Base-by-base conservation (phyloP, 30 jellyfish, hydroid and myxozoan genomes). In the Nemopilema nomurai region DNA sequence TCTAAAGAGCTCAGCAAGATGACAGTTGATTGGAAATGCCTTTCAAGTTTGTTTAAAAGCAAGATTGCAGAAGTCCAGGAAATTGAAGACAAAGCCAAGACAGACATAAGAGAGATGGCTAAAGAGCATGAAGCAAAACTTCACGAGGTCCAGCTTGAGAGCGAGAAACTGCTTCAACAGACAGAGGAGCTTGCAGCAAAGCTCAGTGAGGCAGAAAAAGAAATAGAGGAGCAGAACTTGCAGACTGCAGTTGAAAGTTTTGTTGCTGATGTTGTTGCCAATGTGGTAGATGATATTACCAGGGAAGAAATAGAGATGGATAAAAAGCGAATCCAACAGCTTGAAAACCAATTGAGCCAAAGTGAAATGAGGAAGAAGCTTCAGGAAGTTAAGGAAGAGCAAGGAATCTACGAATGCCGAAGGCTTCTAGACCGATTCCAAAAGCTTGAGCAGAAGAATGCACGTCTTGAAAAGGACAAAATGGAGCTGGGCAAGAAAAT, bases 91-190 rank as follows among this genome's bases (percentile, higher is more conserved):
- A 41, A 30, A 33, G 22, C 25, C 33, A 33, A 31, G 20, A 69
- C 50, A 18, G 18, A 30, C 13, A 73, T 0, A 1, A 73, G 4
- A 31, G 33, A 41, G 51, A 8, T 73, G 70, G n/a, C 50, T 9
- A 69, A 73, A 8, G 69, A 73, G 8, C 83, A 73, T 41, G 57
- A 41, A 41, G 57, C 13, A 41, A 41, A 41, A 41, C 57, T 41
- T 13, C 13, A 41, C 57, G 57, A 41, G 6, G 57, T 3, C 9
- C 57, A 41, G 57, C 9, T 41, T 13, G 13, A 41, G 57, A 41
- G 57, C 13, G 6, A 41, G 6, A 6, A 13, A 41, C 57, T 41
- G 57, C 57, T 6, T 41, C 9, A 3, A 13, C 57, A 41, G 13
- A 41, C 6, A 6, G 13, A 41, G 13, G 13, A 41, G 6, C 57